Evolutionary conservation across 2,797 vertebrate genomes (phyloP), one percentile per base, ranked within the genome.

Genomic region (Oryzias sinensis): DNA sequence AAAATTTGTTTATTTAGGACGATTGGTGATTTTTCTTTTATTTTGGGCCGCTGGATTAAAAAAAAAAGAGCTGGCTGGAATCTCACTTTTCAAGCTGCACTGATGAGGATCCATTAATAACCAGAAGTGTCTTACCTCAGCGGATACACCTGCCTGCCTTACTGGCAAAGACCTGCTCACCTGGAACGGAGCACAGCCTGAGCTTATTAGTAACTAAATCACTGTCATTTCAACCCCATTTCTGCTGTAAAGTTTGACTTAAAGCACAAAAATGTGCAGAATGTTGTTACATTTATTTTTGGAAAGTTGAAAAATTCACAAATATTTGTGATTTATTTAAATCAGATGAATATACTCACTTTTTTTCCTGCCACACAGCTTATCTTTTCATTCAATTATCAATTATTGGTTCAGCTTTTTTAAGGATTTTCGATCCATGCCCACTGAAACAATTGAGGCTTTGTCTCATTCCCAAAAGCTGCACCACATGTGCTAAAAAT

Each of bases 101-200:
- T 43, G 72, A 79, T 73, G 68, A 81, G 81, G 77, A 86, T 75
- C 80, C 77, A 80, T 68, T 48, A 43, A 77, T 77, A 82, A 74
- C 80, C 67, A 74, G 71, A 51, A 61, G 16, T 59, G 62, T 62
- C 75, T 72, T 62, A 80, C 68, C 61, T 77, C 44, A 8, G 48
- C 46, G 52, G 56, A 70, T 72, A 43, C 59, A 44, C 48, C 65
- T 43, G 43, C 47, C 66, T 50, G 33, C 42, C 44, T 72, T 48
- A 65, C 56, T 74, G 69, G 45, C 65, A 56, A 18, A 1, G 49
- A 67, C 44, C 56, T 27, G 6, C 46, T 61, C 65, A 63, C 68
- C 69, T 70, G 62, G 52, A 76, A 65, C 49, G 20, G 27, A 56
- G 45, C 5, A 3, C 66, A 29, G 62, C 50, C 63, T 33, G 37